Evolutionary conservation across 2,888 invertebrate species (phyloP).

Genomic region (Drosophila mayaguana): DNA sequence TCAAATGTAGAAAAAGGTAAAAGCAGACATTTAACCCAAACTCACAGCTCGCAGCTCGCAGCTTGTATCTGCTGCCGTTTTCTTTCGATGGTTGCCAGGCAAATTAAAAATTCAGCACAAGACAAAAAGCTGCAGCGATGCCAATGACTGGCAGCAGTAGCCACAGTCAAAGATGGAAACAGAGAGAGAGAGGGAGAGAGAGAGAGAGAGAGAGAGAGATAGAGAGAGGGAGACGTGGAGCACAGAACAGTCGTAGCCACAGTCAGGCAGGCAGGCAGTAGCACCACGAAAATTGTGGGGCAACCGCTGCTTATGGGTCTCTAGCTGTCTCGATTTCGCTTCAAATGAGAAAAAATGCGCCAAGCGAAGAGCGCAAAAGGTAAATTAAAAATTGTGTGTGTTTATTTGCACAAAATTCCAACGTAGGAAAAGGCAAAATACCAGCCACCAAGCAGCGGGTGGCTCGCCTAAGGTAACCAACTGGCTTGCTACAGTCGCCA

Average conservation of each 20-base stretch:
- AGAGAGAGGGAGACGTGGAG: not conserved
- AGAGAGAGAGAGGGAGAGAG: too few relatives aligned
- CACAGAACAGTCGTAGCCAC: slow-evolving; percentile 16
- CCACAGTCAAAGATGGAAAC: not conserved
- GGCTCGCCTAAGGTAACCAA: slow-evolving; percentile 10
- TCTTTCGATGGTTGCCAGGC: slow-evolving; percentile 62
- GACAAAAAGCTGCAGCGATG: slow-evolving; percentile 58
- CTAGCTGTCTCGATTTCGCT: slow-evolving; percentile 76
- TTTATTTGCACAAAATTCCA: slow-evolving; percentile 73
- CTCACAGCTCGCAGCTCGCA: slow-evolving; percentile 23
- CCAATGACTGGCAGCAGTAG: slow-evolving; percentile 49
- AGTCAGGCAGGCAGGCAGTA: slow-evolving; percentile 8
- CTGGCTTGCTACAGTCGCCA: slow-evolving; percentile 10
- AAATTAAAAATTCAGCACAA: slow-evolving; percentile 78
- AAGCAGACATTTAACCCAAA: slow-evolving; percentile 25
- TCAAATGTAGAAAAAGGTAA: slow-evolving; percentile 52
- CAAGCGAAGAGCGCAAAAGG: slow-evolving; percentile 62
- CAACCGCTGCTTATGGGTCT: slow-evolving; percentile 70
- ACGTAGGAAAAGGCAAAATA: slow-evolving; percentile 45
- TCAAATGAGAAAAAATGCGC: slow-evolving; percentile 70
- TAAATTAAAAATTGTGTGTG: slow-evolving; percentile 79
- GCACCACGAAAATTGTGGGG: slow-evolving; percentile 55
- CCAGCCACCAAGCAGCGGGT: slow-evolving; percentile 36
- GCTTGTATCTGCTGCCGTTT: slow-evolving; percentile 23
- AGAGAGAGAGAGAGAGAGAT: too few relatives aligned